Evolutionary conservation across 2,888 invertebrate species (phyloP).

Genomic region (Calameuta pallipes): DNA sequence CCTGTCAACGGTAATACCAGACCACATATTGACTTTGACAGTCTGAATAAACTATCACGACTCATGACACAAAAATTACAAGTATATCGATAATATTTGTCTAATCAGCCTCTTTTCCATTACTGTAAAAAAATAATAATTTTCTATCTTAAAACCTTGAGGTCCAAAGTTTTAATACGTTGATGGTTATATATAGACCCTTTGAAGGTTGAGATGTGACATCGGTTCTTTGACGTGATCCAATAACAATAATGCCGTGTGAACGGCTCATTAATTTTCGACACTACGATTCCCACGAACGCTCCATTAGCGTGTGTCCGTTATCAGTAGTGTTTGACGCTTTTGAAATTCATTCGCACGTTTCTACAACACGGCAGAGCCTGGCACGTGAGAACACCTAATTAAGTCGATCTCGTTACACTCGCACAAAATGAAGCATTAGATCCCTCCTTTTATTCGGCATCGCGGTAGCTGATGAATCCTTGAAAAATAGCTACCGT

Average conservation of each 20-base stretch:
- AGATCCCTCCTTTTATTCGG: not conserved
- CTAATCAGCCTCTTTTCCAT: too few species aligned
- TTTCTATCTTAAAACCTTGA: not conserved
- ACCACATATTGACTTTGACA: not conserved
- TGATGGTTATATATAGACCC: not conserved
- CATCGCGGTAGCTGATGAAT: not conserved
- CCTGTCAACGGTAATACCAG: not conserved
- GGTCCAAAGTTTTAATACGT: not conserved
- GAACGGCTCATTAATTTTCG: not conserved
- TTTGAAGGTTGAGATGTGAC: not conserved
- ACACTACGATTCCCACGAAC: not conserved
- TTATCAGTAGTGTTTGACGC: not conserved
- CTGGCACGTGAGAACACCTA: not conserved
- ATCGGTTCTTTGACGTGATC: not conserved
- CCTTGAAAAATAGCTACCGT: not conserved
- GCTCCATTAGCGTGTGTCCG: not conserved
- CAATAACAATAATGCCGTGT: not conserved
- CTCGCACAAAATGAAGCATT: not conserved
- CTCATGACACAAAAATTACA: too few species aligned
- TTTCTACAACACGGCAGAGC: not conserved
- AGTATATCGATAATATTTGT: too few species aligned
- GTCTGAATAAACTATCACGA: too few species aligned
- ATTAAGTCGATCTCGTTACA: not conserved
- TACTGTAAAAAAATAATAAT: too few species aligned
- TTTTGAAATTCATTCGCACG: not conserved